phyloP scores from a whole-genome alignment of 2,888 invertebrate species.

The Drosophila stalkeri region DNA sequence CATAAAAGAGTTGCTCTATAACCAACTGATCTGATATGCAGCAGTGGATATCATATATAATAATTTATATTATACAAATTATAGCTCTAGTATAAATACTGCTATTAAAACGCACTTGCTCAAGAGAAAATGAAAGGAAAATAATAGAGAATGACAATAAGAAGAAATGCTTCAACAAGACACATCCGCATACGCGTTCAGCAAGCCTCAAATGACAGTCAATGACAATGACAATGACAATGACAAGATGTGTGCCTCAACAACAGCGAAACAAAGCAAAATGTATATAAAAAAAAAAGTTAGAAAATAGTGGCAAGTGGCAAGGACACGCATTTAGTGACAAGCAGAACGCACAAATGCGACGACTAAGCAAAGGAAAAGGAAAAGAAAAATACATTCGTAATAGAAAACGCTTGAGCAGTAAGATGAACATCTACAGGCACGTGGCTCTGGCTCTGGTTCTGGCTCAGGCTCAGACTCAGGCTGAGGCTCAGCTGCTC shows the following conservation, averaged over 20 bases:
- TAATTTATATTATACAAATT: neutral
- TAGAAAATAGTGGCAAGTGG: slow-evolving; percentile 47
- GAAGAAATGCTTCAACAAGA: slow-evolving; percentile 44
- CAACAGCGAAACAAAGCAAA: slow-evolving; percentile 36
- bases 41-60: neutral
- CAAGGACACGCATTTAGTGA: slow-evolving; percentile 63
- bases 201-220: slow-evolving; percentile 44
- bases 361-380: slow-evolving; percentile 25
- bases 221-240: slow-evolving; percentile 57
- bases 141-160: slow-evolving; percentile 7
- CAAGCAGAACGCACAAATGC: slow-evolving; percentile 44
- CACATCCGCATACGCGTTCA: slow-evolving; percentile 39
- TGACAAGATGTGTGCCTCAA: slow-evolving; percentile 49
- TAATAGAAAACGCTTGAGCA: slow-evolving; percentile 28
- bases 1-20: neutral
- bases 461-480: slow-evolving; percentile 1
- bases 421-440: slow-evolving; percentile 6
- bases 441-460: slow-evolving; percentile 21
- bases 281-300: slow-evolving; percentile 6
- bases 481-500: slow-evolving; percentile 4
- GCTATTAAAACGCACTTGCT: slow-evolving; percentile 31
- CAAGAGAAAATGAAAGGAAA: neutral
- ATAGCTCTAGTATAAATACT: neutral
- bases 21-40: neutral
- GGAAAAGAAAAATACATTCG: slow-evolving; percentile 31